A percentile compares a stretch with the other conserved stretches of the same genome.
Evolutionary conservation across 2,113 vertebrate species (phyloP).

Genomic region (Ia io): DNA sequence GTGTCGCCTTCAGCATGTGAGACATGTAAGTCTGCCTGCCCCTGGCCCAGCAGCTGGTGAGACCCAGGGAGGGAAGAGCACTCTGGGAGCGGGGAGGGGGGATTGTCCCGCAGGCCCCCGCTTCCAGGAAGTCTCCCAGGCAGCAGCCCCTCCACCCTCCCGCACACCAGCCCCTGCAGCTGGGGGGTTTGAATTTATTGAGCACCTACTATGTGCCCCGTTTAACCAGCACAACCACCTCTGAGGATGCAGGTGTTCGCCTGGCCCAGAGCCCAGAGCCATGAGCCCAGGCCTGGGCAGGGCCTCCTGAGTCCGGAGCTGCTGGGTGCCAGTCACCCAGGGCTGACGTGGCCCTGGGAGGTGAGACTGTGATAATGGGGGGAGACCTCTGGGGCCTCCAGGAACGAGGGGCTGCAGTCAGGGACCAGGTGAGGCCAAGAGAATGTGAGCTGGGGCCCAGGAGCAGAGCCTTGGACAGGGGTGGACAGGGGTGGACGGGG

Average conservation of each 20-base stretch:
- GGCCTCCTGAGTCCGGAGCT: fast-evolving
- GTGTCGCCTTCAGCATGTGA: neutral
- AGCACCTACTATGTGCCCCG: neutral
- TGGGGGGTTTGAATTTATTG: neutral
- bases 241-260: neutral
- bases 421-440: neutral
- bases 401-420: neutral
- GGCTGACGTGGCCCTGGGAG: neutral
- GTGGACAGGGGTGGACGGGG: no score
- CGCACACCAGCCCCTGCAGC: neutral
- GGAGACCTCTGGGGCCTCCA: neutral
- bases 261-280: neutral
- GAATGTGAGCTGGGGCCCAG: neutral
- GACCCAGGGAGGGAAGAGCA: fast-evolving
- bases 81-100: neutral
- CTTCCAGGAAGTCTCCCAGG: neutral
- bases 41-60: neutral
- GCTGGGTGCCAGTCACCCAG: neutral
- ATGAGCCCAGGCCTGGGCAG: no score
- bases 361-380: neutral
- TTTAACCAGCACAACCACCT: no score
- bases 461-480: no score
- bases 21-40: no score
- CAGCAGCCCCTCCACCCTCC: neutral
- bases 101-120: neutral